Evolutionary conservation across 1,140 invertebrate genomes (phyloP), one percentile per base, ranked within the genome.

Genomic region (Campoletis sonorensis): DNA sequence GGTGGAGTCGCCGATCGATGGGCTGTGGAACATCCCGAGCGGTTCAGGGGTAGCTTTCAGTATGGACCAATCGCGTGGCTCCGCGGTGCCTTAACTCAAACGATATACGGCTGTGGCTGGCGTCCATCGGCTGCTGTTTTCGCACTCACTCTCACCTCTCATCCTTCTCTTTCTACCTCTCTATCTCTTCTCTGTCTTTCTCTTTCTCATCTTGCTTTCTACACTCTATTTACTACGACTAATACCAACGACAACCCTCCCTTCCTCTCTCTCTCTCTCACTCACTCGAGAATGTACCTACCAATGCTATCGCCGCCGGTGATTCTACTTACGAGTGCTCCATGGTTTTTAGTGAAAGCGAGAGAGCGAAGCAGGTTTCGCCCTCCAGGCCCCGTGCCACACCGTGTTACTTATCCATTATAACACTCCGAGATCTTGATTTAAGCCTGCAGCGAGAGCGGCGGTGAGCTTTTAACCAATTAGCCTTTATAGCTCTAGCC

Each of bases 361-460:
- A 73, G 79, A 79, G 82, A 51, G 72, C 23, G 68, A 64, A 80
- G 77, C 79, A 83, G 81, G 81, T 77, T 77, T 80, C 30, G 30
- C 40, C 73, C 75, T 81, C 72, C 83, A 83, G 79, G 82, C 85
- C 87, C 85, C 87, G 84, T 87, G 90, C 90, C 89, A 89, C 88
- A 84, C 87, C 89, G 90, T 91, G 90, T 92, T 92, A 92, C 91
- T 92, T 92, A 92, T 92, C 91, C 91, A 92, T 92, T 92, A 92
- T 92, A 92, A 92, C 91, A 92, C 91, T 92, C 90, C 90, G 91
- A 91, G 90, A 92, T 92, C 91, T 92, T 92, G 91, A 92, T 92
- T 92, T 92, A 92, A 92, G 91, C 91, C 91, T 91, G 89, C 90
- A 90, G 89, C 90, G 87, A 70, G 67, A 58, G 76, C 76, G 89